Percentiles rank a stretch among this genome's conserved stretches.
Evolutionary conservation across 2,113 vertebrate genomes (phyloP).

Genomic region (Oryzias melastigma): DNA sequence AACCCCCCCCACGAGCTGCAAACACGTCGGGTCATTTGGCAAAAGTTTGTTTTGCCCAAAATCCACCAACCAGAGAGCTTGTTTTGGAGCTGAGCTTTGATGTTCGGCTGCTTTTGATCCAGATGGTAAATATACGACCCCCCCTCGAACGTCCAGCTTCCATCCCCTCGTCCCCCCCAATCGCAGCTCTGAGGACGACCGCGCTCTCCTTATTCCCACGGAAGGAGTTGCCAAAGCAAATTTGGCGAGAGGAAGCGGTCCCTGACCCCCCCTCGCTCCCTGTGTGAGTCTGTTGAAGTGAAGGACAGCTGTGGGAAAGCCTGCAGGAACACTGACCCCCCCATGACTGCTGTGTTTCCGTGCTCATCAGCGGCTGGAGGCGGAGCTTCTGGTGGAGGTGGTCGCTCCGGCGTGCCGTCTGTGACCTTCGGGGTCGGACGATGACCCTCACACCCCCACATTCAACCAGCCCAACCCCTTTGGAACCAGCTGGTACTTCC

Average conservation of each 20-base stretch:
- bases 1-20: no score
- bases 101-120: no score
- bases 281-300: conserved; percentile 19
- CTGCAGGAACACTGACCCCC: conserved; percentile 26
- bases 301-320: conserved; percentile 2
- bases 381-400: not conserved
- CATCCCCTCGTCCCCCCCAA: conserved; percentile 30
- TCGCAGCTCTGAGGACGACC: conserved; percentile 35
- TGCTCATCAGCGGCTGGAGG: conserved; percentile 3
- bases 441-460: no score
- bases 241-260: conserved; percentile 74
- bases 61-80: no score
- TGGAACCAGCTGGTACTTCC: no score
- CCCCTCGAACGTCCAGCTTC: conserved; percentile 33
- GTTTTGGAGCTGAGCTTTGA: no score
- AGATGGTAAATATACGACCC: conserved; percentile 49
- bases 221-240: conserved; percentile 78
- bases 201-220: conserved; percentile 75
- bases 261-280: conserved; percentile 29
- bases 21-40: no score
- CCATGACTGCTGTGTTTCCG: conserved; percentile 17
- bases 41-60: no score
- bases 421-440: no score
- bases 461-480: no score
- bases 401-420: no score